A percentile compares a stretch with the other conserved stretches of the same genome.
These are phyloP conservation scores for Yponomeuta malinellus DNA, from an alignment of 2,888 invertebrate genomes.

Conservation along the genomic window DNA sequence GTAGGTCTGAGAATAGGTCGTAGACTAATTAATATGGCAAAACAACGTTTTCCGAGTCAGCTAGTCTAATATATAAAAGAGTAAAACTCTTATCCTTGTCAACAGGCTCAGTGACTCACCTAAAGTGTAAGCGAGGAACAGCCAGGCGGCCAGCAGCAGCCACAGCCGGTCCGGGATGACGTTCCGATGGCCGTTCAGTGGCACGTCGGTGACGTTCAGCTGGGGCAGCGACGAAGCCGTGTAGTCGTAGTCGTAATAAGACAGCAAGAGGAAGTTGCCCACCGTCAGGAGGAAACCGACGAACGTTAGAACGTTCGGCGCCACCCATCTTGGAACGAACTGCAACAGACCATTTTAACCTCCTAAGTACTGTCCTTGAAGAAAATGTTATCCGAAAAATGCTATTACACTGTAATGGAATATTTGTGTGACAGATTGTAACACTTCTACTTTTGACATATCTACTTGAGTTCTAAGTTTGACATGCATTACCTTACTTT, in stretches of 20 bases:
- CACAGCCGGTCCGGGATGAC: constrained; percentile 90
- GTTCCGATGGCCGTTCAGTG: constrained; percentile 49
- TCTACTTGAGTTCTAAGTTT: no score
- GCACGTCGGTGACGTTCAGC: constrained; percentile 47
- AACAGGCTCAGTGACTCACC: constrained; percentile 74
- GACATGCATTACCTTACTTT: no score
- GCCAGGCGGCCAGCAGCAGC: constrained; percentile 88
- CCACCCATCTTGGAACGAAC: constrained; percentile 96
- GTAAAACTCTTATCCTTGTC: no score
- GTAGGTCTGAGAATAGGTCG: no score
- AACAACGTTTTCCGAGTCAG: no score
- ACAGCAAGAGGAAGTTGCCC: constrained; percentile 88
- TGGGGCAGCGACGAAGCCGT: constrained; percentile 78
- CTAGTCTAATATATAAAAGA: no score
- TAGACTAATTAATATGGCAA: no score
- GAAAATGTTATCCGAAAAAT: no score
- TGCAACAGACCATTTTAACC: constrained; percentile 49
- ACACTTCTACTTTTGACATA: no score
- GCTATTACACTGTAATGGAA: no score
- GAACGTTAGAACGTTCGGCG: constrained; percentile 97
- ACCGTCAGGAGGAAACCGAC: constrained; percentile 95
- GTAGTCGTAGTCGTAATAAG: constrained; percentile 92
- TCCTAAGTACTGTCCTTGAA: no score
- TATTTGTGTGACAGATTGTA: no score
- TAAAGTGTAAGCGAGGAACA: constrained; percentile 96